Evolutionary conservation across 2,797 vertebrate genomes (phyloP), one percentile per base, ranked within the genome.

Genomic region (Mus caroli): DNA sequence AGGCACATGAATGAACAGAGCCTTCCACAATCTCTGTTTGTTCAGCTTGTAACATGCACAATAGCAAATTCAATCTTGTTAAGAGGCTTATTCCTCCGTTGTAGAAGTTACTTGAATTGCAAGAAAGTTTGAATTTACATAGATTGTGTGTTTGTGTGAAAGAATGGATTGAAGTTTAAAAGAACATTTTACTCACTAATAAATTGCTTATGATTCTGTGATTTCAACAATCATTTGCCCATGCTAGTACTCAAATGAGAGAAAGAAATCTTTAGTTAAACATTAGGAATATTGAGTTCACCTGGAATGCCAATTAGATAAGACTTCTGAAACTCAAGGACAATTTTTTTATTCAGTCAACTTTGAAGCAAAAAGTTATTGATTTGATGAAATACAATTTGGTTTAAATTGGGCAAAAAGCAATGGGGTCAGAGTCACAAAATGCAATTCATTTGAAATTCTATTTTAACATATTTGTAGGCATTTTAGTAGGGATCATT

Each of bases 11-110:
- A 98, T 97, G 98, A 98, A 97, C 97, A 98, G 96, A 98, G 98
- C 98, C 95, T 98, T 98, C 90, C 89, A 97, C 98, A 98, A 99
- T 99, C 98, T 99, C 97, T 99, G 98, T 99, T 99, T 99, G 98
- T 98, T 99, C 99, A 99, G 98, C 98, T 98, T 98, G 98, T 98
- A 98, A 97, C 98, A 98, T 97, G 96, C 97, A 98, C 98, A 98
- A 98, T 96, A 98, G 98, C 95, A 98, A 98, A 99, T 98, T 98
- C 98, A 98, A 98, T 98, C 98, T 98, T 98, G 97, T 98, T 99
- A 98, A 99, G 98, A 98, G 85, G 98, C 97, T 99, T 98, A 98
- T 98, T 98, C 94, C 97, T 97, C 96, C 96, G 94, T 71, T 98
- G 97, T 95, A 96, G 96, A 98, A 98, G 95, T 98, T 98, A 96